Conservation (phyloP, 2,113 vertebrate genomes). For the Ceyx melanurus region DNA sequence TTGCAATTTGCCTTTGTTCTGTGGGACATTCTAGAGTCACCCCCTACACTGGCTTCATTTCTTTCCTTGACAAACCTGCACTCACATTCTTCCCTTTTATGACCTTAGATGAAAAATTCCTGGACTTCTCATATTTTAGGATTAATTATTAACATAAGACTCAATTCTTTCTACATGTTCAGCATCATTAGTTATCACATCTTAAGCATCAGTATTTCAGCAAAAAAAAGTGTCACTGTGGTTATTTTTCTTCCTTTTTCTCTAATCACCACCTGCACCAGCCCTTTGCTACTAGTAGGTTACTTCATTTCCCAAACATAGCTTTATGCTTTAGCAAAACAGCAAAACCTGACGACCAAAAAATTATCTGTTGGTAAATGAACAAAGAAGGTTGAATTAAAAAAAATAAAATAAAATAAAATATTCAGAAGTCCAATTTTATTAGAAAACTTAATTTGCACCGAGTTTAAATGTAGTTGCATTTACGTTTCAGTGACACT, state of each 20-base stretch:
- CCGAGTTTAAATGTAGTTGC: not conserved
- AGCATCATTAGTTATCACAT: not conserved
- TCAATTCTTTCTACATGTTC: not conserved
- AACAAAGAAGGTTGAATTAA: not conserved
- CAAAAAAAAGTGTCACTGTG: not conserved
- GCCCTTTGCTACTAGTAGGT: not conserved
- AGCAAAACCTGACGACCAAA: not conserved
- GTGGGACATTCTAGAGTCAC: not conserved
- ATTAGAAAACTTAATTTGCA: not conserved
- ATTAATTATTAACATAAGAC: constrained; percentile 15
- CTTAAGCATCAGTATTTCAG: not conserved
- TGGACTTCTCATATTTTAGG: not conserved
- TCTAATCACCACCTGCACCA: not conserved
- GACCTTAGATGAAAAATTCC: not conserved
- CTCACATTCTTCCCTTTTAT: not conserved
- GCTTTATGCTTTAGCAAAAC: not conserved
- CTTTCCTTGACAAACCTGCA: not conserved
- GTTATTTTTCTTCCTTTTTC: not conserved
- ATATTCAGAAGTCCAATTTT: not conserved
- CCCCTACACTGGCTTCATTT: not conserved
- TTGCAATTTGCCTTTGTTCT: rapidly evolving
- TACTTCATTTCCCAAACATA: not conserved
- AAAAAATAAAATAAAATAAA: not conserved
- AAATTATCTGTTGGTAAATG: not conserved
- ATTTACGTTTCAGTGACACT: not conserved